These are phyloP conservation scores for Osmerus eperlanus DNA, from an alignment of 2,113 vertebrate genomes.

Conservation along the genomic window DNA sequence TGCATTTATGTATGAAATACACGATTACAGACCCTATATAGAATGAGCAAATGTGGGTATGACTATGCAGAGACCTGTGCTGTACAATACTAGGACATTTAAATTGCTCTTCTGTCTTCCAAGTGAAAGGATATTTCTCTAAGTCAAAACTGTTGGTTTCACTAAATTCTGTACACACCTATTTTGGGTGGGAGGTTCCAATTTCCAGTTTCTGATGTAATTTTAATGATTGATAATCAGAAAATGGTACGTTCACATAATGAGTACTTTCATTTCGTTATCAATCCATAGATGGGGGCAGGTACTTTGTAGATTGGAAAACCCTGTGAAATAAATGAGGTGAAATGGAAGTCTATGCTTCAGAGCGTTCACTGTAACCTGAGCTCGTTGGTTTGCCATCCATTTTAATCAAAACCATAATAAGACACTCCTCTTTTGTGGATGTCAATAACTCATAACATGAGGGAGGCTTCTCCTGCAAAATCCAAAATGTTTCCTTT, in stretches of 20 bases:
- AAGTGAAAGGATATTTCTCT: no score
- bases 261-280: slow-evolving; percentile 11
- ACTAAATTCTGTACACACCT: background rate
- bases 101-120: no score
- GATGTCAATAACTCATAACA: slow-evolving; percentile 18
- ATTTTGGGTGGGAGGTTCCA: background rate
- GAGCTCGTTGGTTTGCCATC: slow-evolving; percentile 1
- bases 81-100: no score
- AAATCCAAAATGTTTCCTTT: background rate
- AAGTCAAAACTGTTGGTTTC: background rate
- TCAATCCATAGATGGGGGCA: slow-evolving; percentile 5
- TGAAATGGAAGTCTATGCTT: background rate
- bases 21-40: no score
- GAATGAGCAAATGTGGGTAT: no score
- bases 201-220: background rate
- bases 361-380: slow-evolving; percentile 1
- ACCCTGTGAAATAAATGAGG: background rate
- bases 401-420: slow-evolving; percentile 17
- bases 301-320: slow-evolving; percentile 9
- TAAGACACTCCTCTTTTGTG: background rate
- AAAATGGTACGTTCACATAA: slow-evolving; percentile 16
- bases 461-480: slow-evolving; percentile 1
- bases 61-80: no score
- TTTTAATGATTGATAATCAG: slow-evolving; percentile 17
- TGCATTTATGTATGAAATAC: no score